These are phyloP conservation scores for Margarornis squamiger DNA, from an alignment of 2,797 vertebrate genomes.

Conservation along the genomic window DNA sequence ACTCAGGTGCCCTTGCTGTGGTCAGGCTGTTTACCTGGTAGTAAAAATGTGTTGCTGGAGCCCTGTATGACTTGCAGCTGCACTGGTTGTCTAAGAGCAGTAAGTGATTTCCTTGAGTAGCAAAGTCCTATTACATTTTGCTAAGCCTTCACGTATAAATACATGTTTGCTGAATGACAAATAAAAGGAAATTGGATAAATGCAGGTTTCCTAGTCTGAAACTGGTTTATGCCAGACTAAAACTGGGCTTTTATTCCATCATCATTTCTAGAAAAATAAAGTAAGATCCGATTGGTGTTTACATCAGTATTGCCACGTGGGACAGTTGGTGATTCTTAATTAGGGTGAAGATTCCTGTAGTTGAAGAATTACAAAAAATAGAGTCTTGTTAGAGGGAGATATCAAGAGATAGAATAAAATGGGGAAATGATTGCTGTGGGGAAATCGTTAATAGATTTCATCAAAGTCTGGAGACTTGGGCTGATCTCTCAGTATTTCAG, in stretches of 20 bases:
- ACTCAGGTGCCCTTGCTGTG: neutral
- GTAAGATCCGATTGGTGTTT: accelerated
- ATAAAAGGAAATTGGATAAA: neutral
- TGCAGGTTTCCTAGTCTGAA: neutral
- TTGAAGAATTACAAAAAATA: neutral
- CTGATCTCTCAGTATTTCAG: neutral
- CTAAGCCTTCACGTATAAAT: neutral
- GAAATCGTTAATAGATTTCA: neutral
- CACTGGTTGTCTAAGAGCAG: neutral
- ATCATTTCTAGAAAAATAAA: neutral
- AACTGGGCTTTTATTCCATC: neutral
- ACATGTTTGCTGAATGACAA: neutral
- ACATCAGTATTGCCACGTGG: neutral
- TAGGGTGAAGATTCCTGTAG: neutral
- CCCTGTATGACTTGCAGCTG: neutral
- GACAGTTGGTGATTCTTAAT: neutral
- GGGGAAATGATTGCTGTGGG: neutral
- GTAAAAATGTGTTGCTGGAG: neutral
- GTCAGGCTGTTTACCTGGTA: neutral
- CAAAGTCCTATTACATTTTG: neutral
- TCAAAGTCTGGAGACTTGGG: neutral
- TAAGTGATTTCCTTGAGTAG: neutral
- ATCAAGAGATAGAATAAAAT: neutral
- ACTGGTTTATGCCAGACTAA: neutral
- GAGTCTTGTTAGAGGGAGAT: neutral